Evolutionary conservation across 2,888 invertebrate genomes (phyloP).

Genomic region (Pelosia muscerda): DNA sequence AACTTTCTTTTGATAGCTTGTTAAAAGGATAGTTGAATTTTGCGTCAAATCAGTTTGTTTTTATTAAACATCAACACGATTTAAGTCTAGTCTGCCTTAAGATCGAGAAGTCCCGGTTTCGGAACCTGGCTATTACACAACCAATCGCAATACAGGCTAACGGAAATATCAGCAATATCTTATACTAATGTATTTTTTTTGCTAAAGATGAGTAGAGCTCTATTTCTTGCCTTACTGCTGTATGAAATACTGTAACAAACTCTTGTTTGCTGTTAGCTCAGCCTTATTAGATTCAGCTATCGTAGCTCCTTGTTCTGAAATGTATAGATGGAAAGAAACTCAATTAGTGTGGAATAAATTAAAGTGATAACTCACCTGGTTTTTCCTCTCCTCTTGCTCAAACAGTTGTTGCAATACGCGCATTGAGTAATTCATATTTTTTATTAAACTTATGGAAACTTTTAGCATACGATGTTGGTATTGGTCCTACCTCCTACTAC

Average conservation of each 20-base stretch:
- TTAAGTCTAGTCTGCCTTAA: too few species aligned
- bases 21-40: background rate
- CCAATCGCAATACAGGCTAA: too few species aligned
- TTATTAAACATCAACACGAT: background rate
- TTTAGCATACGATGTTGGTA: background rate
- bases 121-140: too few species aligned
- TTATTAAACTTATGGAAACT: background rate
- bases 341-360: background rate
- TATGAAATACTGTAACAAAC: background rate
- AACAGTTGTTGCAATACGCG: background rate
- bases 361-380: background rate
- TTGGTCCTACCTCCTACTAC: too few species aligned
- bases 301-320: background rate
- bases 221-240: background rate
- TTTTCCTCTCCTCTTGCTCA: conserved; percentile 5
- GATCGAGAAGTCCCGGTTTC: too few species aligned
- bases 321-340: background rate
- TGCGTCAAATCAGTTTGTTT: background rate
- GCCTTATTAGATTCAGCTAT: background rate
- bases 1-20: background rate
- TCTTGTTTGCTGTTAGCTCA: background rate
- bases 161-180: too few species aligned
- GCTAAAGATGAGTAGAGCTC: too few species aligned
- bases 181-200: too few species aligned
- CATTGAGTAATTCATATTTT: background rate